Base-by-base conservation (phyloP, 2,888 invertebrate genomes). In the Acleris holmiana region DNA sequence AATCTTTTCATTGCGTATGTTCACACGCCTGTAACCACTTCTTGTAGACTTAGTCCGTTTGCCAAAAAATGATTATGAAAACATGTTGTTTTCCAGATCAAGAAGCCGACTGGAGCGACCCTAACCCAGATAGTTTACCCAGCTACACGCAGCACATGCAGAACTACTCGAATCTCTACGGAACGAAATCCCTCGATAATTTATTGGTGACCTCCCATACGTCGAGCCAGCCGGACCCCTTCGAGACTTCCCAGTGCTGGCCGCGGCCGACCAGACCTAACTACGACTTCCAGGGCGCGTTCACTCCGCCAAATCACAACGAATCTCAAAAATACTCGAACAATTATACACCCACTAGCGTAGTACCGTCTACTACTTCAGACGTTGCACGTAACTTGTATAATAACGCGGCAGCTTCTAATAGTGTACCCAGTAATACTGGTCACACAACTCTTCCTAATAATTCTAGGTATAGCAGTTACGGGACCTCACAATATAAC, bases 151-250 rank as follows among this genome's bases (percentile, higher is more conserved):
- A 79, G 0, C 77, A 75, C 62, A 72, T 71, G 64, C 64, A 74
- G 2, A 84, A 78, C 58, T 76, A 76, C 57, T 63, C 80, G 2
- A 85, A 81, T 68, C 79, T 91, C 15, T 85, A 85, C 62, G 88
- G 87, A 71, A 88, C 91, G 67, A 91, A 87, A 70, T 92, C 92
- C 2, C 71, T 92, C 69, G 91, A 92, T 62, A 88, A 85, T 56
- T 73, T 91, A 5, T 75, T 85, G 7, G 69, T 78, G 57, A 58
- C 68, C 6, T 73, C 70, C n/a, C 71, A 59, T 64, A 51, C 73
- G 50, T 70, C 71, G 18, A 67, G 72, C 7, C 80, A 77, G 66
- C 72, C 71, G 0, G 90, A 90, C 56, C 90, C 90, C 0, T 91
- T 91, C 72, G 91, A 91, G 66, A 87, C 88, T 0, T 75, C 88